Percentiles rank a stretch among this genome's conserved stretches.
Conservation (phyloP, 1,140 invertebrate genomes). For the Formica exsecta region DNA sequence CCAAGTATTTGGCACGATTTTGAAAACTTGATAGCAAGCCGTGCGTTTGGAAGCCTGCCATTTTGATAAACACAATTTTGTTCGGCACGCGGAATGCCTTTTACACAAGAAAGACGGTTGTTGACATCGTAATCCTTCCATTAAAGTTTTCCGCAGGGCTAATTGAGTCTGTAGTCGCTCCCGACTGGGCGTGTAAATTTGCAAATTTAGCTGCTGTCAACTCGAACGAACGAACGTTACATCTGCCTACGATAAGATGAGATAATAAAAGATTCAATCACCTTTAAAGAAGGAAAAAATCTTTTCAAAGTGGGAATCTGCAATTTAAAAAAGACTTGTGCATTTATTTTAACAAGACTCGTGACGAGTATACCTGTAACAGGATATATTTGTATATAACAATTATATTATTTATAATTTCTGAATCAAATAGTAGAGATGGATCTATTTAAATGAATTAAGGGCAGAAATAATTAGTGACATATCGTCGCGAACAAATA, state of each 20-base stretch:
- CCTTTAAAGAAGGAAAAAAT: neutral
- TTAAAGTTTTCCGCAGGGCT: constrained; percentile 78
- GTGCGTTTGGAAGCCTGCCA: constrained; percentile 48
- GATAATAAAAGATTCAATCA: constrained; percentile 64
- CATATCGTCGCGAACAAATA: neutral
- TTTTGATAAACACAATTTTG: constrained; percentile 70
- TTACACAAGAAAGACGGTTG: constrained; percentile 74
- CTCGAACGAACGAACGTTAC: constrained; percentile 57
- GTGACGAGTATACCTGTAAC: no score
- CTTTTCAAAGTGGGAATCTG: neutral
- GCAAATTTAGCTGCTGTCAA: constrained; percentile 67
- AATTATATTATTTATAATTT: no score
- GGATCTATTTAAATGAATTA: neutral
- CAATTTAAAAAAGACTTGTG: neutral
- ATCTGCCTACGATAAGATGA: constrained; percentile 60
- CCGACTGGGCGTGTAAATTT: constrained; percentile 28
- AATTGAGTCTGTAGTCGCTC: constrained; percentile 75
- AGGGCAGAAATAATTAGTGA: neutral
- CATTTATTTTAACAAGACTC: neutral
- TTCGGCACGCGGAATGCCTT: constrained; percentile 50
- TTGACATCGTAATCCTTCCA: constrained; percentile 78
- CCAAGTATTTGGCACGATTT: constrained; percentile 47
- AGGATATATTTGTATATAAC: no score
- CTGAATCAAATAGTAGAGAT: neutral
- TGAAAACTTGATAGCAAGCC: constrained; percentile 28